These are phyloP conservation scores for Morpho helenor DNA, from an alignment of 2,888 invertebrate species.

Conservation along the genomic window DNA sequence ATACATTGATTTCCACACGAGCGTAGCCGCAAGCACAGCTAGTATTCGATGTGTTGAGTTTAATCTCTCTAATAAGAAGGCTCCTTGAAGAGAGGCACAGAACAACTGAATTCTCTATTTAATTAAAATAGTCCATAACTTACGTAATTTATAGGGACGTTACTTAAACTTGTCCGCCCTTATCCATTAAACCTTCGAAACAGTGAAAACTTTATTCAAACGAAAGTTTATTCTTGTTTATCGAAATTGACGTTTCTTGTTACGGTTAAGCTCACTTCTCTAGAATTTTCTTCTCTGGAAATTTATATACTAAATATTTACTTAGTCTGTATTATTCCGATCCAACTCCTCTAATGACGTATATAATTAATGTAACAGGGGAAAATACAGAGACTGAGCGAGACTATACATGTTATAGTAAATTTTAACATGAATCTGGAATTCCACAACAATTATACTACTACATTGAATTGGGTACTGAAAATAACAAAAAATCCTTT, in stretches of 20 bases:
- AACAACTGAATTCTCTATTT: conserved; percentile 52
- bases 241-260: conserved; percentile 38
- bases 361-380: no score
- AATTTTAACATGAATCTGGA: no score
- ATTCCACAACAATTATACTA: no score
- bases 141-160: conserved; percentile 71
- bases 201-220: conserved; percentile 54
- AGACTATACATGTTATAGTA: no score
- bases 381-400: no score
- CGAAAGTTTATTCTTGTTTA: conserved; percentile 39
- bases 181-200: conserved; percentile 66
- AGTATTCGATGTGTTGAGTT: no score
- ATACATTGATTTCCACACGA: no score
- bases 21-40: no score
- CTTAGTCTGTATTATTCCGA: no score
- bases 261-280: conserved; percentile 23
- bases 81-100: conserved; percentile 11
- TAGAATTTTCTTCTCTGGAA: background rate
- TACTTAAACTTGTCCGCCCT: conserved; percentile 69
- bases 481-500: no score
- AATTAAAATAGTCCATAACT: conserved; percentile 64
- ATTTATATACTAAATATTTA: background rate
- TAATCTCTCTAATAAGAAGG: background rate
- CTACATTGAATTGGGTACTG: no score
- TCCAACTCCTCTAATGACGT: no score